Evolutionary conservation across 2,113 vertebrate species (phyloP).

Genomic region (Antennarius striatus): DNA sequence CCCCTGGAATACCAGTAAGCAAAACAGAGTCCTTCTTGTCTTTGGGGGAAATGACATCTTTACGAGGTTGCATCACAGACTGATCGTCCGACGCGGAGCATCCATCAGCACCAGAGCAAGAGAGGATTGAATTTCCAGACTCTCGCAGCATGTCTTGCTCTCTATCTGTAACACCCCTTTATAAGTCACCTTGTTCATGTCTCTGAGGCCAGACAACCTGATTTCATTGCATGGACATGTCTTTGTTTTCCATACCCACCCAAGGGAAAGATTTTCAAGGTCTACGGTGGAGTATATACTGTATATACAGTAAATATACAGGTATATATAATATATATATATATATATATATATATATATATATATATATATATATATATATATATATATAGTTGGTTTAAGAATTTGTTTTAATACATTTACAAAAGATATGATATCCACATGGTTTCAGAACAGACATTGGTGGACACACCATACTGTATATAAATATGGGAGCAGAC

Average conservation of each 20-base stretch:
- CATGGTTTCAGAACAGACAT: too few species aligned
- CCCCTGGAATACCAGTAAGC: constrained; percentile 52
- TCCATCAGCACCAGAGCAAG: constrained; percentile 64
- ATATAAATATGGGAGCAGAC: too few species aligned
- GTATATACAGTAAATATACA: too few species aligned
- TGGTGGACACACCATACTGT: too few species aligned
- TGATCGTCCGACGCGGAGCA: constrained; percentile 58
- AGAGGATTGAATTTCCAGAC: constrained; percentile 68
- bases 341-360: too few species aligned
- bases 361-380: neutral
- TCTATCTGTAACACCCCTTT: constrained; percentile 61
- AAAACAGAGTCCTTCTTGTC: constrained; percentile 66
- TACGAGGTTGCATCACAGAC: constrained; percentile 65
- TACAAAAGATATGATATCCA: too few species aligned
- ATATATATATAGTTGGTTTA: too few species aligned
- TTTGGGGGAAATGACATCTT: constrained; percentile 75
- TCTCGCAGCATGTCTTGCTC: constrained; percentile 57
- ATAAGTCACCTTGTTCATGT: constrained; percentile 71
- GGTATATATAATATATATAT: too few species aligned
- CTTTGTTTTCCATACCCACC: constrained; percentile 40
- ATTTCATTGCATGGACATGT: constrained; percentile 55
- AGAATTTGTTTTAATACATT: too few species aligned
- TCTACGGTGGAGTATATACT: too few species aligned
- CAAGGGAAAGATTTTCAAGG: constrained; percentile 46
- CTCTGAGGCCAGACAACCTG: constrained; percentile 50